Evolutionary conservation across 2,797 vertebrate species (phyloP).

Genomic region (Diglossa cyanea): DNA sequence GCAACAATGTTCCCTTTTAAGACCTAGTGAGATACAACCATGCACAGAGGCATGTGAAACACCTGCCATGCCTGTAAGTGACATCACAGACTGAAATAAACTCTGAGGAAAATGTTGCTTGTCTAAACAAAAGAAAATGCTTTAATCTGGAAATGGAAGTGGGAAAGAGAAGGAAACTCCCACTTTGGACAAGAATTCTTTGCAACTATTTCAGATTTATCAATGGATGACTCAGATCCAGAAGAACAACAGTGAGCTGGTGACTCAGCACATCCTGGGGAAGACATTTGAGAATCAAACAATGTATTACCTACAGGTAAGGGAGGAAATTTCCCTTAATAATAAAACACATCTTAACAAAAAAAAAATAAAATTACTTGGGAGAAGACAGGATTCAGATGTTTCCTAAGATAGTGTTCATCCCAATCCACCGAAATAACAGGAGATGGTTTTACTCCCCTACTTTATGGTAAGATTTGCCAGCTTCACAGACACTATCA

Average conservation of each 20-base stretch:
- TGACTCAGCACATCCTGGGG: slow-evolving; percentile 63
- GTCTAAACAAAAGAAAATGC: background rate
- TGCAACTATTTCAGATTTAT: slow-evolving; percentile 68
- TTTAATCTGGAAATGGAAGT: background rate
- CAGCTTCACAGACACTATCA: background rate
- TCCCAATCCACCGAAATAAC: background rate
- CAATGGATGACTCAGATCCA: slow-evolving; percentile 69
- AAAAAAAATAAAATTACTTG: background rate
- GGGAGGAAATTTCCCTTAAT: background rate
- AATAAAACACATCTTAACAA: background rate
- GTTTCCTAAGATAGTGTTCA: background rate
- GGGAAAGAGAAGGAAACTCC: background rate
- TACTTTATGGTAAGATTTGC: background rate
- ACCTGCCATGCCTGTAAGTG: background rate
- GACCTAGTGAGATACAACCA: background rate
- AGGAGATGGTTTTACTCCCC: background rate
- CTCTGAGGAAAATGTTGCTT: background rate
- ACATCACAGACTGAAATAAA: background rate
- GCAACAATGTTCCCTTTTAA: background rate
- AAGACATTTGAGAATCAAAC: slow-evolving; percentile 48
- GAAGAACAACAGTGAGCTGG: slow-evolving; percentile 49
- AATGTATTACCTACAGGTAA: slow-evolving; percentile 71
- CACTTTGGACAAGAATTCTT: background rate
- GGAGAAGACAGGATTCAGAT: background rate
- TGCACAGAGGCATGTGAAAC: background rate